These are phyloP conservation scores for Phrynocephalus vlangalii DNA, from an alignment of 2,797 vertebrate genomes.

Conservation along the genomic window DNA sequence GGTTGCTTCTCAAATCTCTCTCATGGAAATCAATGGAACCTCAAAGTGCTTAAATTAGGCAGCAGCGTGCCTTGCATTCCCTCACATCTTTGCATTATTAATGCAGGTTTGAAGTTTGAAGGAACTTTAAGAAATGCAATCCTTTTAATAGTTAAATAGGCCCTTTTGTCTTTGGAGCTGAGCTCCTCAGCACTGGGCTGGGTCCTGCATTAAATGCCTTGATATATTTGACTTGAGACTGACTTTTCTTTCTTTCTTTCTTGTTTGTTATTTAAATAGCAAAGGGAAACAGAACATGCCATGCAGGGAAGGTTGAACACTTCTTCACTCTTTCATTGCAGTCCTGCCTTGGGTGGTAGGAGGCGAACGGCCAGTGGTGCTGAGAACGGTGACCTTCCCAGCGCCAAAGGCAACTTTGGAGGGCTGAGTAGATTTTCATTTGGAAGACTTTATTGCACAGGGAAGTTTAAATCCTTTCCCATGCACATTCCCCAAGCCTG, in stretches of 20 bases:
- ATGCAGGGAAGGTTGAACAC: neutral
- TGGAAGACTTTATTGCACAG: neutral
- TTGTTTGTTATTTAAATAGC: neutral
- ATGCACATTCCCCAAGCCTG: neutral
- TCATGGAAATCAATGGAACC: conserved; percentile 1
- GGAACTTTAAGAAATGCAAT: neutral
- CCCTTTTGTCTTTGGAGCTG: neutral
- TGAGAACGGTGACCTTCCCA: neutral
- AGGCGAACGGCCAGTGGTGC: neutral
- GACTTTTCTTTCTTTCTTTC: neutral
- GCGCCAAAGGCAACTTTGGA: neutral
- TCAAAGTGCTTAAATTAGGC: neutral
- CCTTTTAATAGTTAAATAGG: neutral
- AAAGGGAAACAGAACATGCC: neutral
- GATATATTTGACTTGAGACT: neutral
- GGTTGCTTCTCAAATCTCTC: neutral
- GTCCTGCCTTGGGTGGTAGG: neutral
- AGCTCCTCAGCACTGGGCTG: neutral
- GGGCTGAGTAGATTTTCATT: neutral
- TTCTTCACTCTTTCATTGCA: neutral
- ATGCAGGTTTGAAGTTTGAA: neutral
- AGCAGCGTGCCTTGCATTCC: neutral
- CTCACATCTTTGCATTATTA: neutral
- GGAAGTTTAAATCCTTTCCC: neutral
- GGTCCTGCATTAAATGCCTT: neutral